phyloP scores from a whole-genome alignment of 2,797 vertebrate genomes.

The Hylomyscus alleni region DNA sequence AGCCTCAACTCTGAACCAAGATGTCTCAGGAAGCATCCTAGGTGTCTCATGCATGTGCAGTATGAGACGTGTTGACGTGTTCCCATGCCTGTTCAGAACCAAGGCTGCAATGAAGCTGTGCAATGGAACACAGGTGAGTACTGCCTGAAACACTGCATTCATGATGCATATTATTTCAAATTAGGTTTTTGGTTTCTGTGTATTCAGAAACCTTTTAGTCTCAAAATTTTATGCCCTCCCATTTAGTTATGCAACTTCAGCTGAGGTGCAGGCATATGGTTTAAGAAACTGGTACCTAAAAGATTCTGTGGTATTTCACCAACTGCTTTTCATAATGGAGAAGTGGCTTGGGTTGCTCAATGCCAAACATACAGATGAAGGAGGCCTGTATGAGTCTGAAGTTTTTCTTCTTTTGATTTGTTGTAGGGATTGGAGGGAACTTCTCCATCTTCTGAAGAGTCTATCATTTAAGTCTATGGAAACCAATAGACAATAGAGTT shows the following conservation, averaged over 20 bases:
- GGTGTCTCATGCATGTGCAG: neutral
- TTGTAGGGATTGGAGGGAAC: neutral
- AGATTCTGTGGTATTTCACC: neutral
- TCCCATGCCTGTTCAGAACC: neutral
- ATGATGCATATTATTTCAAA: neutral
- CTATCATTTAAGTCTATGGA: neutral
- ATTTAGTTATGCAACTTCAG: neutral
- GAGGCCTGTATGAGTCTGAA: conserved; percentile 1
- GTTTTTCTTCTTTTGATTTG: conserved; percentile 13
- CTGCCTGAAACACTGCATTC: neutral
- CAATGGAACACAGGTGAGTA: neutral
- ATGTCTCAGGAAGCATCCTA: neutral
- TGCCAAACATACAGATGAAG: neutral
- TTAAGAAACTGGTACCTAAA: neutral
- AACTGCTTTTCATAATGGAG: conserved; percentile 18
- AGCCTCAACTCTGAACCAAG: neutral
- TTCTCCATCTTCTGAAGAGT: neutral
- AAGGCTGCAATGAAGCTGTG: neutral
- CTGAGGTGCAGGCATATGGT: neutral
- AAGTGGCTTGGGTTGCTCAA: conserved; percentile 10
- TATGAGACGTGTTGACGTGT: neutral
- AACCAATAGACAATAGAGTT: neutral
- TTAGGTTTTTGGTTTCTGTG: neutral
- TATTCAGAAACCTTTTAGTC: neutral
- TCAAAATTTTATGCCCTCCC: neutral